Evolutionary conservation across 1,140 invertebrate genomes (phyloP), one percentile per base, ranked within the genome.

Genomic region (Chlorops oryzae): DNA sequence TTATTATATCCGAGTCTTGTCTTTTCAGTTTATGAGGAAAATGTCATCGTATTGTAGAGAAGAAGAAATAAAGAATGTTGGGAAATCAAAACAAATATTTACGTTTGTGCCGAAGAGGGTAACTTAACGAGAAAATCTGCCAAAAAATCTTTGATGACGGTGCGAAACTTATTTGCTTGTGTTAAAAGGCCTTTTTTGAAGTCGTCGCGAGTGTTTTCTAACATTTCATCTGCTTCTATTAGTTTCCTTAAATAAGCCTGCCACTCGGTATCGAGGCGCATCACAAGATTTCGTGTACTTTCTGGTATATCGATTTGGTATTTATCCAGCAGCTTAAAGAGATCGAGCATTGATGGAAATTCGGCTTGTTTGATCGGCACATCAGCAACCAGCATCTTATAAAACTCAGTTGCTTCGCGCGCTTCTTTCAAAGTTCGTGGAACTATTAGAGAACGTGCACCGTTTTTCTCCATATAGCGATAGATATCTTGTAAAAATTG

Each of bases 301-400:
- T 63, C 61, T 3, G 50, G 23, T 24, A 70, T 18, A 15, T 57
- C 34, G 1, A 70, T 62, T 5, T 61, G 54, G 35, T 67, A 70
- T 41, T 64, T 67, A 38, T 62, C 64, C 6, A 70, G 47, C 2
- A 67, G 55, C 5, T 67, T 62, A 46, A 70, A 70, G 3, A 70
- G 50, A 41, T 62, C 64, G 22, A 65, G 28, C 51, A 70, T 62
- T 2, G 55, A 54, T 2, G 51, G 56, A 20, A 70, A 67, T 18
- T 44, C 47, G 1, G 34, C 20, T 34, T 70, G 64, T 20, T 63
- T 70, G 2, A 50, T 2, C 3, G 58, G 55, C 3, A 65, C 38
- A 4, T 66, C 67, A 3, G 41, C 47, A 4, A 63, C 21, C 1
- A 70, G 54, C 12, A 56, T 44, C 12, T 67, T 58, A 5, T 62